Base-by-base conservation (phyloP, 2,888 invertebrate genomes). In the Petrophora chlorosata region DNA sequence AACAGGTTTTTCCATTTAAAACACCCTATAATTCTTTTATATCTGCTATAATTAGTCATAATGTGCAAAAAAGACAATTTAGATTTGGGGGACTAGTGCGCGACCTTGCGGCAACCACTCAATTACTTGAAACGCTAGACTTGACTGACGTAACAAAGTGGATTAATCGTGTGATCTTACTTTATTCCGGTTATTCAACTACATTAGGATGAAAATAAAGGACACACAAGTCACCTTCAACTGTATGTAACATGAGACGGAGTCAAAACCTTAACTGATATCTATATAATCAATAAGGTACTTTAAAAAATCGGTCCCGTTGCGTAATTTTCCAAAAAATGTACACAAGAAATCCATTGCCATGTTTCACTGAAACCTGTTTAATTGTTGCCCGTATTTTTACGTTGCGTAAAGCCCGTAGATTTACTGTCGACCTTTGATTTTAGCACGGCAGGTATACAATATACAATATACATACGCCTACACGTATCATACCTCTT, bases 91-190 rank as follows among this genome's bases (percentile, higher is more conserved):
- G 16, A 42, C 33, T 22, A 46, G 46, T 22, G 32, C 9, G 13
- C 53, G 60, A 59, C 57, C 59, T 59, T 59, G 57, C 44, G 25
- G 33, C 13, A 48, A 40, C 32, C 42, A 47, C 44, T 61, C 55
- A 53, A 52, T 46, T 58, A 53, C 53, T 45, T 50, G 49, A 59
- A 57, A 63, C 50, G 25, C 15, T 55, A 60, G 40, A 53, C 45
- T 35, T 42, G 33, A 25, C 42, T 25, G 60, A 55, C 47, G 48
- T 58, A 56, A 63, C 25, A 42, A 46, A 45, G 47, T 33, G 51
- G 64, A 63, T 63, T 56, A 53, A 59, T 49, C 42, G 54, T 46
- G 46, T 46, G 45, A 65, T 52, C 61, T 55, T 43, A 55, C 50
- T 53, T 52, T 45, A 56, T 59, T 49, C 56, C 53, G 54, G 52